Base-by-base conservation (phyloP, 2,888 invertebrate species). In the Drosophila flavopinicola region DNA sequence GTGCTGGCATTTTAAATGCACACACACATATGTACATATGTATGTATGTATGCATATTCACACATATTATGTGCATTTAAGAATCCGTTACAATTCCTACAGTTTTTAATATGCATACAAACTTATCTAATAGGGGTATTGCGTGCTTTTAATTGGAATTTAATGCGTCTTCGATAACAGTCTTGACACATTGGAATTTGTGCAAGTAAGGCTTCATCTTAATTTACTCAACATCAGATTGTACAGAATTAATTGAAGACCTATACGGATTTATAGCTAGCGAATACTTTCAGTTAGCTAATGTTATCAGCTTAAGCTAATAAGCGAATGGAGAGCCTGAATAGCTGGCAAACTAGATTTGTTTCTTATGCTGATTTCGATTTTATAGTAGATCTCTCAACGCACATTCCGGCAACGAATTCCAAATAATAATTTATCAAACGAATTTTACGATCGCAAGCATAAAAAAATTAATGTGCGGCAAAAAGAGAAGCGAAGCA, bases 401-500 rank as follows among this genome's bases (percentile, higher is more conserved):
- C 49, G 49, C 44, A 29, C 24, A 61, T 73, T 53, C 39, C 39
- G 48, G 49, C 57, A 41, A 37, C 59, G 45, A 68, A 74, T 73
- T 68, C 69, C 78, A 72, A 82, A 88, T 82, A 79, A 88, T 75
- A 88, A 88, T 89, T 88, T 88, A 89, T 89, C 89, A 88, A 85
- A 78, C 76, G 66, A 66, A 74, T 87, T 78, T 88, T 78, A 88
- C 80, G 88, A 84, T 69, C 68, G 64, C 66, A 37, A 66, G 52
- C 78, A 88, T 88, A 85, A 79, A 87, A 86, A 88, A 76, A 66
- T 79, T 86, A 78, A 85, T 85, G 84, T 56, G 56, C 59, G 45
- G 48, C 66, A 45, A 52, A 4, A 51, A 60, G 44, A 48, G 51
- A 56, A 29, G 32, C 39, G 33, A 24, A 24, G 17, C 17, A 25